A percentile compares a stretch with the other conserved stretches of the same genome.
phyloP scores from a whole-genome alignment of 2,113 vertebrate genomes.

The Corythornis cristatus region DNA sequence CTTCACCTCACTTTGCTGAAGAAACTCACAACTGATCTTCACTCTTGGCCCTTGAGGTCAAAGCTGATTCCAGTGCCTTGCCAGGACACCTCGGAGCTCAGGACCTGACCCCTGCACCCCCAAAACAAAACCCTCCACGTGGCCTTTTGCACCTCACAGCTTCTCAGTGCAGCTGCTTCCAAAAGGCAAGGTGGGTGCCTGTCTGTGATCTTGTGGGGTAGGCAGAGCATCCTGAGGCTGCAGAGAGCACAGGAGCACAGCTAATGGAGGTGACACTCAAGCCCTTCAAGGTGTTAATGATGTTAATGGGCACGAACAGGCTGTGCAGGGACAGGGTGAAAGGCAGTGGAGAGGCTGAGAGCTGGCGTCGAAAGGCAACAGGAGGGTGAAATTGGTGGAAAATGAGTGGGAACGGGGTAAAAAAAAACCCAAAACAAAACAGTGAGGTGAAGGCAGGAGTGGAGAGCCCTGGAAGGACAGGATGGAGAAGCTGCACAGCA shows the following conservation, averaged over 20 bases:
- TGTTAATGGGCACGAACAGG: background rate
- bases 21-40: background rate
- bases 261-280: background rate
- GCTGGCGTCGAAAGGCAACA: background rate
- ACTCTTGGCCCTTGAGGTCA: fast-evolving
- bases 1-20: background rate
- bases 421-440: fast-evolving
- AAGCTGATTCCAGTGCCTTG: fast-evolving
- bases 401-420: background rate
- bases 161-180: background rate
- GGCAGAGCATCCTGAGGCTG: background rate
- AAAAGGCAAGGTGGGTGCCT: fast-evolving
- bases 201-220: background rate
- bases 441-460: background rate
- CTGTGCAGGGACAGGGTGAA: background rate
- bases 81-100: background rate
- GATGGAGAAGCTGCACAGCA: background rate
- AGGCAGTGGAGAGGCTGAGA: background rate
- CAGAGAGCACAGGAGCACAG: background rate
- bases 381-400: background rate
- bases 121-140: background rate
- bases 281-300: background rate
- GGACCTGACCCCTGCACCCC: background rate
- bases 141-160: fast-evolving
- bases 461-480: background rate